Evolutionary conservation across 2,888 invertebrate genomes (phyloP), one percentile per base, ranked within the genome.

Genomic region (Cosmopolites sordidus): DNA sequence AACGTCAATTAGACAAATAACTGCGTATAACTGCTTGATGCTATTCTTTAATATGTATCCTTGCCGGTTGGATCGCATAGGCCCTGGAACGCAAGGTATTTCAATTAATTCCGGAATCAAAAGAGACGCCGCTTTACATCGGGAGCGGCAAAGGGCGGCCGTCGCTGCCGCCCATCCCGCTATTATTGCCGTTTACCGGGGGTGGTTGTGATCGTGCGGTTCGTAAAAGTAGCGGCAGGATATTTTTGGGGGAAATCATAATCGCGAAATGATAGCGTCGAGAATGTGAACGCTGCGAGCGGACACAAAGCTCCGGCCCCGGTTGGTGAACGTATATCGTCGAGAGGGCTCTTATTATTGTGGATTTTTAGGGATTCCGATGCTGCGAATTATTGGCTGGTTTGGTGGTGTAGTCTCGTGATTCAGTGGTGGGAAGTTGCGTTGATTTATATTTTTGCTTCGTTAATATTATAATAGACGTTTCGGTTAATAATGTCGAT

Each of bases 21-120:
- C 47, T 39, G 37, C 8, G 33, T 33, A 22, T 39, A 47, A 47
- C 39, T 39, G 38, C 33, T 14, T 17, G 42, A 48, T 33, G 43
- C 48, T 17, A 48, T 48, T 48, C 43, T 48, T 43, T 41, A 48
- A 48, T 43, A 48, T 48, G 58, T 38, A 42, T 41, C 51, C 41
- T 44, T 48, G 33, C 18, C 43, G 43, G 33, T 33, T 40, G 18
- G 41, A 30, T 45, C 50, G 44, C 41, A 41, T 37, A 33, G 33
- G 65, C 71, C 65, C 64, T 67, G 73, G 74, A 73, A 74, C 73
- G 70, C 69, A 69, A 73, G 73, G 73, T 73, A 74, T 74, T 74
- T 73, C 74, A 74, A 74, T 74, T 74, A 74, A 74, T 74, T 72
- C 73, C 66, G 71, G 72, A 73, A 73, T 73, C 73, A 73, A 73